Evolutionary conservation across 2,888 invertebrate species (phyloP), one percentile per base, ranked within the genome.

Genomic region (Cheilosia impressa): DNA sequence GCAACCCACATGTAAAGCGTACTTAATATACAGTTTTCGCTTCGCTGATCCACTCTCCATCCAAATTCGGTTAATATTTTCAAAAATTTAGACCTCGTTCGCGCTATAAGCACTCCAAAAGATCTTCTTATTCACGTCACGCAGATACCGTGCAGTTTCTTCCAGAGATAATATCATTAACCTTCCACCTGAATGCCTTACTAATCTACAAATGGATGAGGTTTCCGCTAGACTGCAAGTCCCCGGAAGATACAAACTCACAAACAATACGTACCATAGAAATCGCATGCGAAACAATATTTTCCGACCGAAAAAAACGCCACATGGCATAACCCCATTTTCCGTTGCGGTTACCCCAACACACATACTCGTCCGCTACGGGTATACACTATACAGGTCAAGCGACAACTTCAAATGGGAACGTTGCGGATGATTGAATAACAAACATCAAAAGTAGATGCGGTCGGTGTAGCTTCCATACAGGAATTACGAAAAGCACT

Each of bases 401-500:
- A 82, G 80, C 68, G 81, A 71, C 69, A 77, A 65, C 69, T 77
- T 77, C 65, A 81, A 76, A 72, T 45, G 55, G 41, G 63, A 31
- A 75, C 66, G 27, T 65, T 65, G 24, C 19, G 58, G 58, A 82
- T 82, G 77, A 82, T 82, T 77, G 69, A 81, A 81, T 76, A 81
- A 81, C 76, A 69, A 76, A 80, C 80, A 82, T 77, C 71, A 68
- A 79, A 72, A 43, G 72, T 57, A 68, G 76, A 71, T 78, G 60
- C 57, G 78, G 45, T 77, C 58, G 24, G 52, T 60, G 34, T 43
- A 66, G 66, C 47, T 69, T 73, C 78, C 41, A 63, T 41, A 10
- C 52, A 84, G 63, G 57, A 73, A 68, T 75, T 63, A 68, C 83
- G 45, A 79, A 75, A 84, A 73, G 62, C 83, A 84, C 79, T 84